Conservation (phyloP, 2,113 vertebrate species). For the Epinephelus fuscoguttatus region DNA sequence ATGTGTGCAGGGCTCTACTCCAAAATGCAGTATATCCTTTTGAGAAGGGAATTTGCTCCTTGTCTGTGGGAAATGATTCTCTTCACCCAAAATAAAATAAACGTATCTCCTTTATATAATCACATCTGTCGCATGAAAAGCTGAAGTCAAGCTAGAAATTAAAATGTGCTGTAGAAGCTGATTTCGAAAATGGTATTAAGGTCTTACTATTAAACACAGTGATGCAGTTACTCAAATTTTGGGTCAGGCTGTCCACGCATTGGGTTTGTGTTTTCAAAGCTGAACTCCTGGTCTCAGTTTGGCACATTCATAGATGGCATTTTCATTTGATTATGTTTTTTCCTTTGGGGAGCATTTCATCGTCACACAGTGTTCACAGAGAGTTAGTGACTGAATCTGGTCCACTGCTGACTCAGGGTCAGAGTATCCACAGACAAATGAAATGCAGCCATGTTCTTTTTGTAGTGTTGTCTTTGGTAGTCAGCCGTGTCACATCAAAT, state of each 20-base stretch:
- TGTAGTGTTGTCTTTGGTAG: conserved; percentile 12
- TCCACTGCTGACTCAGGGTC: conserved; percentile 23
- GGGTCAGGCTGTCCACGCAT: neutral
- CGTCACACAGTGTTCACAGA: neutral
- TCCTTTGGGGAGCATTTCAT: neutral
- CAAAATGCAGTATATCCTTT: neutral
- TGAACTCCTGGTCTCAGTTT: neutral
- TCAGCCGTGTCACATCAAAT: conserved; percentile 6
- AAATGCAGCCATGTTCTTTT: conserved; percentile 16
- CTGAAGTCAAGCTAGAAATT: neutral
- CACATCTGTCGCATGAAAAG: neutral
- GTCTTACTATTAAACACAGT: neutral
- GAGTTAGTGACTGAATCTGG: neutral
- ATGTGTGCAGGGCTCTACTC: conserved; percentile 15
- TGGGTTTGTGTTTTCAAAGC: neutral
- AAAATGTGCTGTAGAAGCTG: neutral
- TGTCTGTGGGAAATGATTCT: too few relatives aligned
- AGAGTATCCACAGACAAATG: neutral
- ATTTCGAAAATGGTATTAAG: neutral
- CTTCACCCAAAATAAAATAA: neutral
- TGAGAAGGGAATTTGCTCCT: too few relatives aligned
- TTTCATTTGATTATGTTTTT: conserved; percentile 12
- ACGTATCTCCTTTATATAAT: neutral
- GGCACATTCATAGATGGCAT: neutral
- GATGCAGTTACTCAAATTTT: neutral